phyloP scores from a whole-genome alignment of 2,113 vertebrate species.

The Globicephala melas region DNA sequence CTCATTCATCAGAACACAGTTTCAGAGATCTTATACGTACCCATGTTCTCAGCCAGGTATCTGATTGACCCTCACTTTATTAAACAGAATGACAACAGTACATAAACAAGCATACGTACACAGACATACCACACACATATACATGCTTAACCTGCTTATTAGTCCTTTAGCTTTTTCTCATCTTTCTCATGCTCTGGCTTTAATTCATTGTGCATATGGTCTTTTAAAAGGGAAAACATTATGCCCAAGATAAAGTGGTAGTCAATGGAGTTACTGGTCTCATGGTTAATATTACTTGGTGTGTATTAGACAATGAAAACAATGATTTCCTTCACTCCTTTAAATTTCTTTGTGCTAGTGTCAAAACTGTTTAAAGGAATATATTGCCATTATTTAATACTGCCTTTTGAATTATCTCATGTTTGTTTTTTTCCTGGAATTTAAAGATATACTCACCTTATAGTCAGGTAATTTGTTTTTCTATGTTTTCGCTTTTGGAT shows the following conservation, averaged over 20 bases:
- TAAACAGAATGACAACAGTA: conserved; percentile 13
- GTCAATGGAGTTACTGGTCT: conserved; percentile 3
- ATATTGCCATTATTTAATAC: neutral
- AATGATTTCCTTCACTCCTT: neutral
- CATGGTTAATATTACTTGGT: neutral
- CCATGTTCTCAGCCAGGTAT: neutral
- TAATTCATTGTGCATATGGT: conserved; percentile 20
- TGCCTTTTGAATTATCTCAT: neutral
- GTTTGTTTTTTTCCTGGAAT: neutral
- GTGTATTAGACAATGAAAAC: neutral
- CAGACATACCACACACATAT: neutral
- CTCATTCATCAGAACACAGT: neutral
- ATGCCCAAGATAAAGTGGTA: conserved; percentile 19
- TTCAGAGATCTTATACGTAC: conserved; percentile 14
- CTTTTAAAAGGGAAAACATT: conserved; percentile 33
- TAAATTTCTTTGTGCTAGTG: neutral
- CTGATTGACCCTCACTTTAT: conserved; percentile 29
- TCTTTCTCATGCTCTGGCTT: neutral
- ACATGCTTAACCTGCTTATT: neutral
- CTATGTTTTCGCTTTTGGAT: neutral
- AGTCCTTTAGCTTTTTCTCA: neutral
- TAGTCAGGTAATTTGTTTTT: conserved; percentile 10
- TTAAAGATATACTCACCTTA: conserved; percentile 22
- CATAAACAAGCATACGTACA: neutral
- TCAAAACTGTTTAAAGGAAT: neutral